Percentiles rank a stretch among this genome's conserved stretches.
Conservation (phyloP, 2,888 invertebrate species). For the Ypsolopha scabrella region DNA sequence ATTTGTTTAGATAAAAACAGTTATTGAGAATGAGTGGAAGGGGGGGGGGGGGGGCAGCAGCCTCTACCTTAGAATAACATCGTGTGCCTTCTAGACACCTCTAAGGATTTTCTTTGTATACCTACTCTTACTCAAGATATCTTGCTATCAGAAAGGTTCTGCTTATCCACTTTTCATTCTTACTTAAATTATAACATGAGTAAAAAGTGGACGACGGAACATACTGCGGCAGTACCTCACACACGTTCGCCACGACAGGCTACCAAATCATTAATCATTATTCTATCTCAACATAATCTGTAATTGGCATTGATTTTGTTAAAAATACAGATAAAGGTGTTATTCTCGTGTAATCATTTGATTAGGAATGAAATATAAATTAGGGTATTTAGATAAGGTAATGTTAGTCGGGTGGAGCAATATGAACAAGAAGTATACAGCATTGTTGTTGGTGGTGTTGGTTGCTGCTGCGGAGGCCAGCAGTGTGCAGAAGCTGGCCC, state of each 20-base stretch:
- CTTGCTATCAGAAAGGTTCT: background rate
- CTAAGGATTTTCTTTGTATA: too few relatives aligned
- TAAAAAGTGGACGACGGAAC: background rate
- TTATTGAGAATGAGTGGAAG: too few relatives aligned
- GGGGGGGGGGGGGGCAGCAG: background rate
- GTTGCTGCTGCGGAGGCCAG: slow-evolving; percentile 37
- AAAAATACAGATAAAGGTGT: background rate
- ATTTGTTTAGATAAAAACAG: background rate
- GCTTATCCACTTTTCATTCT: background rate
- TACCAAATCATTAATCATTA: slow-evolving; percentile 32
- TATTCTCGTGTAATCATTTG: background rate
- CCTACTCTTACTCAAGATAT: background rate
- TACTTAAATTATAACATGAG: background rate
- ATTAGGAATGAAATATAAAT: background rate
- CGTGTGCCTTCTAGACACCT: background rate
- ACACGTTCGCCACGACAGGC: background rate
- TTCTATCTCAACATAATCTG: slow-evolving; percentile 8
- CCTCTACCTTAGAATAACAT: too few relatives aligned
- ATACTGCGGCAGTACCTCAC: background rate
- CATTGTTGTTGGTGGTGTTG: slow-evolving; percentile 28
- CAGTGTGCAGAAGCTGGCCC: slow-evolving; percentile 16
- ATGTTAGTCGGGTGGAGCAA: slow-evolving; percentile 14
- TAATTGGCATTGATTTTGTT: slow-evolving; percentile 14
- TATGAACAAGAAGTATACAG: slow-evolving; percentile 35
- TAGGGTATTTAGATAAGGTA: background rate